Conservation (phyloP, 2,113 vertebrate species). For the Proteles cristata region DNA sequence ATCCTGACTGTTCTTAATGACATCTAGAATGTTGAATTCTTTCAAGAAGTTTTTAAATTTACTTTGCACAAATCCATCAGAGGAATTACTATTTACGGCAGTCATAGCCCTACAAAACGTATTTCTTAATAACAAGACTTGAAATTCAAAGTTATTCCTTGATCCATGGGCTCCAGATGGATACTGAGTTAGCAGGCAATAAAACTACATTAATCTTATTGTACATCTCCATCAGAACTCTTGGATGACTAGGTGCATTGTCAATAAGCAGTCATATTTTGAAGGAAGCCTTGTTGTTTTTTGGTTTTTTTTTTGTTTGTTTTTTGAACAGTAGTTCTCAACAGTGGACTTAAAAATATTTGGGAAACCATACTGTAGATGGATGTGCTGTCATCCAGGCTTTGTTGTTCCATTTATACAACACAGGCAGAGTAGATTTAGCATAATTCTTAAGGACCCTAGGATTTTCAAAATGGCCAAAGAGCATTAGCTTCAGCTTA, state of each 20-base stretch:
- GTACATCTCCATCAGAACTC: not conserved
- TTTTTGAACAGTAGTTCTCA: not conserved
- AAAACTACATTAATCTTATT: not conserved
- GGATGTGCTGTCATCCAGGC: not conserved
- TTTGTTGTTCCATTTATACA: not conserved
- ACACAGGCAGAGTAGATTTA: not conserved
- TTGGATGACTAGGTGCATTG: not conserved
- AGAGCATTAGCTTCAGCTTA: not conserved
- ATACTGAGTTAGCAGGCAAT: not conserved
- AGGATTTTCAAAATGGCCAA: not conserved
- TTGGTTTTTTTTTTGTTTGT: not conserved
- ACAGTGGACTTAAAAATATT: not conserved
- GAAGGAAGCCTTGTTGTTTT: not conserved
- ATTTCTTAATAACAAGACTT: not conserved
- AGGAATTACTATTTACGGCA: not conserved
- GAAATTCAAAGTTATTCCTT: not conserved
- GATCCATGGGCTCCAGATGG: not conserved
- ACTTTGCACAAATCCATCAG: not conserved
- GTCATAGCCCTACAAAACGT: not conserved
- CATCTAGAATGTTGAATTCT: not conserved
- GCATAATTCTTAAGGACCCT: not conserved
- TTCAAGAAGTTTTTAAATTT: not conserved
- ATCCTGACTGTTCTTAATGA: not conserved
- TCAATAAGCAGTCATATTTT: not conserved
- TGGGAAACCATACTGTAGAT: not conserved